Evolutionary conservation across 35 echinoderm and acorn worm species (phyloP), one percentile per base, ranked within the genome.

Genomic region (Stichopus chloronotus): DNA sequence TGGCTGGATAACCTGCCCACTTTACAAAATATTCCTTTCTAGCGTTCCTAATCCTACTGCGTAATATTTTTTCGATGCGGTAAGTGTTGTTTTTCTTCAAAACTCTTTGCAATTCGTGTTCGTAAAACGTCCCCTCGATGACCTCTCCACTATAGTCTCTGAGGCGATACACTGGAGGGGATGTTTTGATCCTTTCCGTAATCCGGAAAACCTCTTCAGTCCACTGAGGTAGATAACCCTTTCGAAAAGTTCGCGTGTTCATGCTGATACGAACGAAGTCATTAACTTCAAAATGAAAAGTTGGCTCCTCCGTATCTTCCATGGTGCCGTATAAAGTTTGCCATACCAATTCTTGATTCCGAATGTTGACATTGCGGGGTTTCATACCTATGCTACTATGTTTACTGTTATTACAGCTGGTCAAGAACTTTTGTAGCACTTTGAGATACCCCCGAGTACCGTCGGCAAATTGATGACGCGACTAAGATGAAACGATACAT

Each of bases 11-110:
- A 1, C 96, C 96, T 19, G 60, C 7, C 95, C 93, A 98, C 53
- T 96, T 94, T 21, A 98, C 93, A 69, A 96, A 96, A 89, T 93
- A 96, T 78, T 98, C 89, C 16, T 25, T 95, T 83, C 65, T 78
- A 52, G 93, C 93, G 0, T 87, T 52, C 24, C 84, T 55, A 52
- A 88, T 94, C 11, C 91, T 56, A 7, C 25, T 78, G 43, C 84
- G 84, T 55, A 96, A 6, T 24, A 96, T 72, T 79, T 96, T 98
- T 79, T 98, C 96, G 9, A 98, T 90, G 25, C 90, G 81, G 7
- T 97, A 97, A 13, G 55, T 52, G 53, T 86, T 78, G 19, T 90
- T 25, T n/a, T 81, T 79, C 8, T 92, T 92, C 1, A 16, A 55
- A 0, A 98, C 89, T 20, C 81, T 92, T 84, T 98, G 96, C 20